Conservation (phyloP, 2,888 invertebrate genomes). For the Orchesellides sinensis region DNA sequence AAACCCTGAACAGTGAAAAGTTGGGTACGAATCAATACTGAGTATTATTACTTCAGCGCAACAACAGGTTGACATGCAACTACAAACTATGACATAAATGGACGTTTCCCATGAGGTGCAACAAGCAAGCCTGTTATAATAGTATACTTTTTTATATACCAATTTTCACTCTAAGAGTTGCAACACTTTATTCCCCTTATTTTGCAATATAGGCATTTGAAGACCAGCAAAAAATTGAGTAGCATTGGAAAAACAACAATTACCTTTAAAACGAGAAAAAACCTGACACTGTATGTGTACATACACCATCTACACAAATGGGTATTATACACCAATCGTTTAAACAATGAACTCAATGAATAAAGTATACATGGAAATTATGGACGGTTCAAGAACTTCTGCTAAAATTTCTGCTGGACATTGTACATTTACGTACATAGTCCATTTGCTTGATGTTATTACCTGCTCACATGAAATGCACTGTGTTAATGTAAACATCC, state of each 20-base stretch:
- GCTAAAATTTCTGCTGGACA: background rate
- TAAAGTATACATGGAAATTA: too few species aligned
- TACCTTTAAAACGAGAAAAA: background rate
- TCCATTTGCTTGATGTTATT: constrained; percentile 22
- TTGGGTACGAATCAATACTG: too few species aligned
- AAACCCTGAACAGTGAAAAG: too few species aligned
- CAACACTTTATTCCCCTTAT: background rate
- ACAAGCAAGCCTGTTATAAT: background rate
- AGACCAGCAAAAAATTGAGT: background rate
- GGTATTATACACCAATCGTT: too few species aligned
- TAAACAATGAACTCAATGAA: too few species aligned
- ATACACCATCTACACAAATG: too few species aligned
- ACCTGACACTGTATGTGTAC: too few species aligned
- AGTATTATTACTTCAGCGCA: too few species aligned
- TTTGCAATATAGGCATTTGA: background rate
- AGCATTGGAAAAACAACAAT: background rate
- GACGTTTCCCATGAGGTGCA: constrained; percentile 34
- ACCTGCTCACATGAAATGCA: too few species aligned
- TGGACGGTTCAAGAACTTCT: constrained; percentile 4
- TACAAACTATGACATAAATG: constrained; percentile 46
- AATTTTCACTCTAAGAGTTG: background rate
- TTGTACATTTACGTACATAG: background rate
- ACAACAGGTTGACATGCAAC: constrained; percentile 4
- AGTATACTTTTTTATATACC: background rate
- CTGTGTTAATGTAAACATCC: too few species aligned